Percentiles rank a stretch among this genome's conserved stretches.
phyloP scores from a whole-genome alignment of 2,888 invertebrate species.

The Cremastinae sp. region DNA sequence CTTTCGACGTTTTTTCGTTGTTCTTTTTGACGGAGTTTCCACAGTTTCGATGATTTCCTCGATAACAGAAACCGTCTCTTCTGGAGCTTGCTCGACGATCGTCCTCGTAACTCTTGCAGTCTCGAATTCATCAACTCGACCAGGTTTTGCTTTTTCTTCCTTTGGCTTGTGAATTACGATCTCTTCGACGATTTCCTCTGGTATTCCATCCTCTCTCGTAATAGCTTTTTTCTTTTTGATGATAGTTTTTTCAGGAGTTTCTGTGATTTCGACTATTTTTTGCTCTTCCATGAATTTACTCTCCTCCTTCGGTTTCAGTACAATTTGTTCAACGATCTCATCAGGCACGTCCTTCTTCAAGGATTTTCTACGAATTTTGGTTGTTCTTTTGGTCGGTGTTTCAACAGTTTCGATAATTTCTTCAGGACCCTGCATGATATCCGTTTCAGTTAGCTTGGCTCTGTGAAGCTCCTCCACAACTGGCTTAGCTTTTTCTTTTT shows the following conservation, averaged over 20 bases:
- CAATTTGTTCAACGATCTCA: constrained; percentile 66
- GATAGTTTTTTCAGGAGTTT: constrained; percentile 68
- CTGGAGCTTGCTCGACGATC: constrained; percentile 62
- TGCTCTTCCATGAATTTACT: constrained; percentile 73
- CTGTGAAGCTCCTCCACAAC: constrained; percentile 66
- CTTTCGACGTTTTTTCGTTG: constrained; percentile 57
- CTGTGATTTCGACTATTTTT: constrained; percentile 65
- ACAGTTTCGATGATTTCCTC: constrained; percentile 61
- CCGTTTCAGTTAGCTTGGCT: constrained; percentile 65
- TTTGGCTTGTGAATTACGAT: constrained; percentile 65
- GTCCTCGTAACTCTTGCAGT: constrained; percentile 70
- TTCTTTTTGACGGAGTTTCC: constrained; percentile 54
- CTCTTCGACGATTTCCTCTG: constrained; percentile 68
- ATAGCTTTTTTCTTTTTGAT: constrained; percentile 65
- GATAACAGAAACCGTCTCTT: constrained; percentile 66
- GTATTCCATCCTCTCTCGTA: constrained; percentile 63
- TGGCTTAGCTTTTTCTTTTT: constrained; percentile 67
- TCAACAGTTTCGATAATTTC: constrained; percentile 75
- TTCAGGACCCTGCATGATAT: constrained; percentile 58
- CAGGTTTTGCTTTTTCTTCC: constrained; percentile 62
- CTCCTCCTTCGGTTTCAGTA: constrained; percentile 67
- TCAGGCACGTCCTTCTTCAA: constrained; percentile 61
- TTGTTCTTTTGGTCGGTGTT: constrained; percentile 76
- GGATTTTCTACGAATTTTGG: constrained; percentile 73
- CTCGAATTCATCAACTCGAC: constrained; percentile 75